A percentile compares a stretch with the other conserved stretches of the same genome.
Conservation (phyloP, 2,113 vertebrate genomes). For the Sylvietta virens region DNA sequence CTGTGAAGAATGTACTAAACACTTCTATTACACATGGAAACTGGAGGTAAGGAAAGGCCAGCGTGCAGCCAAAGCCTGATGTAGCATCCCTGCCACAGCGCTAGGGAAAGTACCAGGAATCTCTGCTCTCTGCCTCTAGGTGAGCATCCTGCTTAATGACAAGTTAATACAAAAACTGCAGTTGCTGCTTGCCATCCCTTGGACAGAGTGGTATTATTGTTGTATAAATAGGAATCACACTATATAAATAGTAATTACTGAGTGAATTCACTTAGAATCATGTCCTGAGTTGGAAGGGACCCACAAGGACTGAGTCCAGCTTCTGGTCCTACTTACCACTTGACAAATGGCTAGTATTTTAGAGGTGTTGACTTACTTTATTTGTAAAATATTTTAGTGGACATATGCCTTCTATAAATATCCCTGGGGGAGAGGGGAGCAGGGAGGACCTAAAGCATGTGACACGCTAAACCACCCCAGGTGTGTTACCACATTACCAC, state of each 20-base stretch:
- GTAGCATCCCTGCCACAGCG: accelerated
- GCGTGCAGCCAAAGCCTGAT: neutral
- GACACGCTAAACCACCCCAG: neutral
- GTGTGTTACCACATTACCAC: neutral
- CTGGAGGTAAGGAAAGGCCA: neutral
- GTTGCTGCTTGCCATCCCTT: neutral
- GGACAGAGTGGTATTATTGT: neutral
- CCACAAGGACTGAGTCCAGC: neutral
- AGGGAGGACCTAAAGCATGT: neutral
- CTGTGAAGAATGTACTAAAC: neutral
- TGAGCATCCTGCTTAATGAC: neutral
- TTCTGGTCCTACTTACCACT: neutral
- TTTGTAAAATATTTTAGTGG: neutral
- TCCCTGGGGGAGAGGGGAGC: neutral
- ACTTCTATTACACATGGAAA: neutral
- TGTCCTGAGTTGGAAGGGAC: neutral
- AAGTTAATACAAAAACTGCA: neutral
- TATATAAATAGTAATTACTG: neutral
- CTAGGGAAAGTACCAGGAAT: neutral
- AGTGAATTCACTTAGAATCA: neutral
- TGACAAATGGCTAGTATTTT: neutral
- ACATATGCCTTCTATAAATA: neutral
- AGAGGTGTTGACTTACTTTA: neutral
- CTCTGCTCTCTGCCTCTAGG: neutral
- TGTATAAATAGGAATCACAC: neutral